phyloP scores from a whole-genome alignment of 2,113 vertebrate genomes.

The Leucosticte australis region DNA sequence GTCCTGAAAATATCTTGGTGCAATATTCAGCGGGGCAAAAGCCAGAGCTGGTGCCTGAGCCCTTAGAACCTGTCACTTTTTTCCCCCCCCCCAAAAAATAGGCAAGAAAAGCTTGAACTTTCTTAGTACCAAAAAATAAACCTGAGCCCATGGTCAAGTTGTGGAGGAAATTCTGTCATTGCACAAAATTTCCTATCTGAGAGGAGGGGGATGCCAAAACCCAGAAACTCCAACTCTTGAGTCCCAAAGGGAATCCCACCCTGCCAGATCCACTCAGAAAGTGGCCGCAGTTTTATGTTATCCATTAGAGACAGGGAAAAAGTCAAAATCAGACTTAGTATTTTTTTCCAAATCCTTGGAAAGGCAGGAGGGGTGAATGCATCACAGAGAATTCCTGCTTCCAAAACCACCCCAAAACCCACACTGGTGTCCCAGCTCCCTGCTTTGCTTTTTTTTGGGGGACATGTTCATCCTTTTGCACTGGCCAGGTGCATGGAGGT shows the following conservation, averaged over 20 bases:
- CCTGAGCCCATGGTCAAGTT: fast-evolving
- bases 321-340: neutral
- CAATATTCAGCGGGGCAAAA: neutral
- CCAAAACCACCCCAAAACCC: fast-evolving
- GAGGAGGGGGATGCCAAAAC: neutral
- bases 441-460: neutral
- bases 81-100: too few relatives aligned
- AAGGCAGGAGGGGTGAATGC: neutral
- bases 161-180: neutral
- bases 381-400: neutral
- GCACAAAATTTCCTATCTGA: neutral
- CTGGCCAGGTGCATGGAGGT: fast-evolving
- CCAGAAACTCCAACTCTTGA: neutral
- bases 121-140: neutral
- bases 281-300: neutral
- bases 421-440: fast-evolving
- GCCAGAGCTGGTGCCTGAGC: neutral
- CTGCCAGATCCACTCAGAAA: neutral
- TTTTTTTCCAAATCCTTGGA: neutral
- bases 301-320: neutral
- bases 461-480: neutral
- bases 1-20: neutral
- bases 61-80: neutral
- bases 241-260: fast-evolving
- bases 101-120: neutral